Percentiles rank a stretch among this genome's conserved stretches.
phyloP scores from a whole-genome alignment of 2,888 invertebrate genomes.

The Eilema griseolum region DNA sequence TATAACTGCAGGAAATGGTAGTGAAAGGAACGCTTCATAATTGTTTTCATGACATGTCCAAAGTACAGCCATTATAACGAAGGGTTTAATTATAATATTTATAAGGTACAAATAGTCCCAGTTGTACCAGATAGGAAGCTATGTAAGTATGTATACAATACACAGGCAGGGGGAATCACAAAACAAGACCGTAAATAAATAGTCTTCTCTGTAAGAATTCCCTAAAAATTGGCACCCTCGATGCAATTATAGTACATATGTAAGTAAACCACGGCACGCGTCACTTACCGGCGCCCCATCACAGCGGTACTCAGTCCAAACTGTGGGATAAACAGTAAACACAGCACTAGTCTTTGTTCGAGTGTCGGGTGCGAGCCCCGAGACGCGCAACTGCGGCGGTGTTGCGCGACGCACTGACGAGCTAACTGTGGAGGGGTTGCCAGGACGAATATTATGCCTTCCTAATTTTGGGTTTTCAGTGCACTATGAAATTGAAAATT shows the following conservation, averaged over 20 bases:
- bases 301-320: constrained; percentile 37
- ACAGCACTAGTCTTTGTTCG: constrained; percentile 37
- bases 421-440: constrained; percentile 32
- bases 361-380: constrained; percentile 5
- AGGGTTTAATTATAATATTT: background rate
- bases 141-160: background rate
- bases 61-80: background rate
- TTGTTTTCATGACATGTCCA: background rate
- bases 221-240: constrained; percentile 33
- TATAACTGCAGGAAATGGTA: constrained; percentile 1
- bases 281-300: constrained; percentile 44
- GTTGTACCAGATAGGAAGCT: background rate
- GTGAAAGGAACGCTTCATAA: constrained; percentile 3
- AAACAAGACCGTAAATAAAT: constrained; percentile 19
- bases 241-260: constrained; percentile 48
- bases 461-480: constrained; percentile 2
- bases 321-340: constrained; percentile 45
- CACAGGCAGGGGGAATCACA: constrained; percentile 1
- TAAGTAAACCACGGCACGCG: constrained; percentile 49
- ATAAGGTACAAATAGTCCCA: too few species aligned
- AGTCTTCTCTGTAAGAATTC: constrained; percentile 34
- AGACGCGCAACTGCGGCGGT: constrained; percentile 45
- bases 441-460: constrained; percentile 14
- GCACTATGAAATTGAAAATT: background rate
- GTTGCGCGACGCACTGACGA: constrained; percentile 66